Evolutionary conservation across 37 sponge, comb jelly and placozoan species (phyloP).

Genomic region (Ianthella basta): DNA sequence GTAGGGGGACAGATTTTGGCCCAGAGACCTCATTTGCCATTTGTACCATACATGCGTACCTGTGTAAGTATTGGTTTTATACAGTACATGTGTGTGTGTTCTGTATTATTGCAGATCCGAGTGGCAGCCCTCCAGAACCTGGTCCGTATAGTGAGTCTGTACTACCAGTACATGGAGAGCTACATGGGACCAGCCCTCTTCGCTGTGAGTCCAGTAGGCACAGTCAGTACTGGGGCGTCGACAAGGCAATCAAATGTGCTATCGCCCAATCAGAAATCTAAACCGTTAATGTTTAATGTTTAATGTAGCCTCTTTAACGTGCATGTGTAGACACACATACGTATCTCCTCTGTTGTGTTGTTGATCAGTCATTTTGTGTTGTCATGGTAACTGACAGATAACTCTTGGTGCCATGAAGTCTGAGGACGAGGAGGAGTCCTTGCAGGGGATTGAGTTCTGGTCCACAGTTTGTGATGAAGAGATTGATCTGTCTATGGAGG

Average conservation of each 20-base stretch:
- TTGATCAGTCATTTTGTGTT: not conserved
- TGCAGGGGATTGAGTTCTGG: slow-evolving; percentile 99
- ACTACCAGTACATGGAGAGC: slow-evolving; percentile 96
- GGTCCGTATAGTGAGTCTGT: slow-evolving; percentile 93
- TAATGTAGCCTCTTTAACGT: no score
- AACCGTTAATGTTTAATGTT: no score
- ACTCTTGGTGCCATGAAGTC: slow-evolving; percentile 96
- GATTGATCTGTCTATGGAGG: slow-evolving; percentile 91
- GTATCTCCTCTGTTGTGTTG: not conserved
- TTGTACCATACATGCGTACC: no score
- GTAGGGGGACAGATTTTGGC: no score
- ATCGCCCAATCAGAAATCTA: no score
- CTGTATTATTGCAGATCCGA: slow-evolving; percentile 52
- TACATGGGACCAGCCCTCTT: slow-evolving; percentile 99
- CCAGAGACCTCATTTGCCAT: no score
- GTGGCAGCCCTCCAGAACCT: slow-evolving; percentile 95
- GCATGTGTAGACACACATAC: no score
- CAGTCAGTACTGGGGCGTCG: no score
- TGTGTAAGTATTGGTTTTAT: no score
- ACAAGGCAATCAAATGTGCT: no score
- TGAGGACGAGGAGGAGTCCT: slow-evolving; percentile 72
- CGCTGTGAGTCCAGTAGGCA: slow-evolving; percentile 65
- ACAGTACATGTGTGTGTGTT: not conserved
- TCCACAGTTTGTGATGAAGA: slow-evolving; percentile 99
- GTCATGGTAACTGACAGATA: slow-evolving; percentile 57